A percentile compares a stretch with the other conserved stretches of the same genome.
Conservation (phyloP, 2,888 invertebrate genomes). For the Pristionchus exspectatus region DNA sequence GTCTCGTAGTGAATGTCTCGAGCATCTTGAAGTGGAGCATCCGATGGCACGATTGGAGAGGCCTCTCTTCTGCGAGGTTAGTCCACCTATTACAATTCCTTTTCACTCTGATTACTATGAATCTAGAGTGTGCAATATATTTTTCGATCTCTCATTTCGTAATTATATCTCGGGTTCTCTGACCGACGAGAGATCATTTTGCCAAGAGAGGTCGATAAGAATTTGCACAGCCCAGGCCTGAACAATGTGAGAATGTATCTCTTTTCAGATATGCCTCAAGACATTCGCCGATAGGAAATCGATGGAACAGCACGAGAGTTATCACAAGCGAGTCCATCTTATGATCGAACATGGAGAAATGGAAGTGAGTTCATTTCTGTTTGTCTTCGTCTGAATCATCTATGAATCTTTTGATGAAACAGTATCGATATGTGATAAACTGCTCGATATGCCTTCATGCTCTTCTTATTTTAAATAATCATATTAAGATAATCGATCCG, state of each 20-base stretch:
- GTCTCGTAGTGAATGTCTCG: conserved; percentile 73
- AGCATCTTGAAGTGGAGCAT: conserved; percentile 73
- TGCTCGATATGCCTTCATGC: neutral
- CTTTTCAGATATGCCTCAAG: conserved; percentile 70
- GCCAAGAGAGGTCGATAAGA: too few relatives aligned
- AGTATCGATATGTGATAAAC: neutral
- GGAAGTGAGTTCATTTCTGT: conserved; percentile 57
- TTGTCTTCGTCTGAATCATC: too few relatives aligned
- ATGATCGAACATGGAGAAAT: conserved; percentile 69
- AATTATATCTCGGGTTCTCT: too few relatives aligned
- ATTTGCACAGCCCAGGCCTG: too few relatives aligned
- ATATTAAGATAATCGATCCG: conserved; percentile 56
- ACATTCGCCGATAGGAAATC: conserved; percentile 69
- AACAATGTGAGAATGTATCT: neutral
- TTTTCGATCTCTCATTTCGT: too few relatives aligned
- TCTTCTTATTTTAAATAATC: neutral
- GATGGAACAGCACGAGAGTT: conserved; percentile 74
- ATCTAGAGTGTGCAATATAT: neutral
- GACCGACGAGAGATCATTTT: too few relatives aligned
- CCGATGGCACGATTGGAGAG: conserved; percentile 64
- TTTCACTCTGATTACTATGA: neutral
- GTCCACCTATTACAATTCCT: neutral
- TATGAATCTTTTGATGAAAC: too few relatives aligned
- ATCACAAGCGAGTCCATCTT: conserved; percentile 74
- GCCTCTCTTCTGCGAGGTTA: conserved; percentile 75